Conservation (phyloP, 2,113 vertebrate genomes). For the Rhinopithecus roxellana region DNA sequence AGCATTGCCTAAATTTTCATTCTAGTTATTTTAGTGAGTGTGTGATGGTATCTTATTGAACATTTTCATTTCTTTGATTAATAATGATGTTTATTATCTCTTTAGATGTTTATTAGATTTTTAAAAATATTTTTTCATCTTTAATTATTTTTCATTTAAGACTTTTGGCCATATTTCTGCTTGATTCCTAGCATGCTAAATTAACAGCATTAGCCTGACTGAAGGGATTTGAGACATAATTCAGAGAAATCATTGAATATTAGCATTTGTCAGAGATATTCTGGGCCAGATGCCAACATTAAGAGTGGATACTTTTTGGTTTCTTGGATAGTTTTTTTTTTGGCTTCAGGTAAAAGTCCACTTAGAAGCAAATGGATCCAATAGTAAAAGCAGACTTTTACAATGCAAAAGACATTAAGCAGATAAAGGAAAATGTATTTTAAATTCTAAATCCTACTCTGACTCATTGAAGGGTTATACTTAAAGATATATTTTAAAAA, state of each 20-base stretch:
- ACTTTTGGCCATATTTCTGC: too few relatives aligned
- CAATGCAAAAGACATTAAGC: neutral
- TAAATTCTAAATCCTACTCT: neutral
- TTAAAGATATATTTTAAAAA: neutral
- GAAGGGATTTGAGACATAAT: neutral
- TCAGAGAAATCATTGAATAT: neutral
- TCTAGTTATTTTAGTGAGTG: too few relatives aligned
- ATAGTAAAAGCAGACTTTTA: neutral
- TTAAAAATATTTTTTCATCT: too few relatives aligned
- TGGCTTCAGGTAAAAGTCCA: neutral
- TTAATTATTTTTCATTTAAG: too few relatives aligned
- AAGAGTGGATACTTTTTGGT: neutral
- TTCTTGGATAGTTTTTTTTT: neutral
- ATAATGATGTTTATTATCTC: too few relatives aligned
- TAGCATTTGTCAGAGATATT: constrained; percentile 7
- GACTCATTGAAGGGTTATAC: neutral
- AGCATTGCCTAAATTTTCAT: too few relatives aligned
- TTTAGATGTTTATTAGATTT: too few relatives aligned
- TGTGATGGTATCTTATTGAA: too few relatives aligned
- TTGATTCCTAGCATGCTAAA: neutral
- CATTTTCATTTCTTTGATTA: too few relatives aligned
- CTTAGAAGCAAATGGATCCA: neutral
- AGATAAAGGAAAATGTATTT: neutral
- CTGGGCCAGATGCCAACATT: neutral
- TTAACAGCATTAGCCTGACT: constrained; percentile 6